These are phyloP conservation scores for Abrostola tripartita DNA, from an alignment of 2,888 invertebrate genomes.

Conservation along the genomic window DNA sequence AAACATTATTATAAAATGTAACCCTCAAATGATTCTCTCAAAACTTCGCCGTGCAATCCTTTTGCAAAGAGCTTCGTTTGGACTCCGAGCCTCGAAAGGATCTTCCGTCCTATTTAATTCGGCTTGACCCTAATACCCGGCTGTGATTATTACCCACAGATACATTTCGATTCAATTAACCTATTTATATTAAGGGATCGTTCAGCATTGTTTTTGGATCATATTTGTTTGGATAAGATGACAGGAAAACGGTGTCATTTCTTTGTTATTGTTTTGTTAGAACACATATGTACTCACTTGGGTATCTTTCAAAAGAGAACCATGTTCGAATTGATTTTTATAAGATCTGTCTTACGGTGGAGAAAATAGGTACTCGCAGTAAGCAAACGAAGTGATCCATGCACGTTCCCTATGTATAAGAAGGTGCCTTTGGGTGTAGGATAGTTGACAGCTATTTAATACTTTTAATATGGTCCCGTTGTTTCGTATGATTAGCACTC, in stretches of 20 bases:
- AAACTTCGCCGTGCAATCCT: slow-evolving; percentile 47
- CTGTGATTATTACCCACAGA: slow-evolving; percentile 55
- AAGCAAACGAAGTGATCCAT: too few species aligned
- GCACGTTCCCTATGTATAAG: too few species aligned
- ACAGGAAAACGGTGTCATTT: slow-evolving; percentile 17
- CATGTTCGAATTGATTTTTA: too few species aligned
- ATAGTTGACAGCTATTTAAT: too few species aligned
- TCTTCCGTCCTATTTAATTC: slow-evolving; percentile 67
- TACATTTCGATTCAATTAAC: slow-evolving; percentile 62
- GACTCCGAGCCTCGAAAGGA: slow-evolving; percentile 51
- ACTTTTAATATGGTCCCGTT: too few species aligned
- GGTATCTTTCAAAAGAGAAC: too few species aligned
- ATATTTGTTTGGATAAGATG: slow-evolving; percentile 23
- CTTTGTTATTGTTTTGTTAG: slow-evolving; percentile 9
- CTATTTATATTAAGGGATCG: slow-evolving; percentile 44
- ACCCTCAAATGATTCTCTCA: slow-evolving; percentile 37
- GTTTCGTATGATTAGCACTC: too few species aligned
- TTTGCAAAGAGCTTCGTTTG: slow-evolving; percentile 30
- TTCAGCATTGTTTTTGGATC: slow-evolving; percentile 24
- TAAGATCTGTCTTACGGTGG: too few species aligned
- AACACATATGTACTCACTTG: too few species aligned
- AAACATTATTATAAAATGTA: slow-evolving; percentile 12
- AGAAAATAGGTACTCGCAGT: too few species aligned
- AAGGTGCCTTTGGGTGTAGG: too few species aligned
- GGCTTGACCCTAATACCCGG: slow-evolving; percentile 49